Base-by-base conservation (phyloP, 2,113 vertebrate genomes). In the Megaleporinus macrocephalus region DNA sequence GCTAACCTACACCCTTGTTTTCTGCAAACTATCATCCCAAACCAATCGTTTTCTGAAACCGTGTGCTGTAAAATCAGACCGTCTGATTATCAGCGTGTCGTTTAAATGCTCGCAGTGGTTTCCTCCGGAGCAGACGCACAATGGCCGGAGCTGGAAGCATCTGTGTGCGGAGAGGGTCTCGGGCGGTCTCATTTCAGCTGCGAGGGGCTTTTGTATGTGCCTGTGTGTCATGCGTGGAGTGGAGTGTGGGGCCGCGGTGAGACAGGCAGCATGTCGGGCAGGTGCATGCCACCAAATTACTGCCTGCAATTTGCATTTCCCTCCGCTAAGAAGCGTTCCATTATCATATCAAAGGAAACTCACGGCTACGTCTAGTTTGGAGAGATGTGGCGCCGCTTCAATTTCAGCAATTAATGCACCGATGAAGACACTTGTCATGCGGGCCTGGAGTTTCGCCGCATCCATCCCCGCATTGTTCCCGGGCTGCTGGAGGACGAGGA, bases 331-430 rank as follows among this genome's bases (percentile, higher is more conserved):
- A 98, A 98, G 96, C 95, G 95, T 96, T 92, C 97, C 96, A 99
- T 99, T 99, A 99, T 99, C 98, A 99, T 99, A 99, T 99, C 98
- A 99, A 99, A 99, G 96, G 95, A 94, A 96, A 68, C 95, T 96
- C 94, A 93, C 94, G 95, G 96, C 95, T 95, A 95, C 96, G 96
- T 97, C 97, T 97, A 95, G 94, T 97, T 97, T 96, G 94, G 93
- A 96, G 96, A 97, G 97, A 98, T 95, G 95, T 97, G 96, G 96
- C 96, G 96, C 96, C 94, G 97, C 97, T 98, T 98, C 96, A 98
- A 98, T 99, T 96, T 95, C 95, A 98, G 97, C 97, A 99, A 99
- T 99, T 99, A 99, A 98, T 98, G 96, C 96, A 95, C 62, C 96
- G 96, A 97, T 97, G 97, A 97, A 95, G 96, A 96, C 96, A 95